Conservation (phyloP, 2,113 vertebrate species). For the Sciurus niger region DNA sequence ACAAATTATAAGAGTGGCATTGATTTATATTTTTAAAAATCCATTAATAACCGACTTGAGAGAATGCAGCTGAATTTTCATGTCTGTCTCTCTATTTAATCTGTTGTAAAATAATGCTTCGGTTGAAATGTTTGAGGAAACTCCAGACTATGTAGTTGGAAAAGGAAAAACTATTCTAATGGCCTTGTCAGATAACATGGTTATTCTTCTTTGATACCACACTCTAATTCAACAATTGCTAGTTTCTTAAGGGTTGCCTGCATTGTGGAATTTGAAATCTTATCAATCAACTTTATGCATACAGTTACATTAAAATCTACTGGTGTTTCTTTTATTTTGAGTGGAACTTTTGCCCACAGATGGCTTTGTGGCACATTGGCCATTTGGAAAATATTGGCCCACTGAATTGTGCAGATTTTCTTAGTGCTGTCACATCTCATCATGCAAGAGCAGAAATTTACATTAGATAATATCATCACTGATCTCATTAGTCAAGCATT, state of each 20-base stretch:
- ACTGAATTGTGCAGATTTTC: background rate
- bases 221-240: background rate
- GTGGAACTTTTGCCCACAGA: background rate
- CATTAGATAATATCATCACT: background rate
- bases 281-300: background rate
- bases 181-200: background rate
- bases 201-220: background rate
- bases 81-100: background rate
- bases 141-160: background rate
- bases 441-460: background rate
- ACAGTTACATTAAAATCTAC: background rate
- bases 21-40: background rate
- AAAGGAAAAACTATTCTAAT: background rate
- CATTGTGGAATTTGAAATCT: background rate
- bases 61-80: background rate
- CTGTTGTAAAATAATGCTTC: conserved; percentile 4
- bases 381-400: conserved; percentile 21
- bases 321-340: background rate
- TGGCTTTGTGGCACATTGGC: background rate
- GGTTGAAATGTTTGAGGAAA: conserved; percentile 33
- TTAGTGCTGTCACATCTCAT: background rate
- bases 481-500: background rate
- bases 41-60: background rate
- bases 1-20: background rate
- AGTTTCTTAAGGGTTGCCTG: background rate